Evolutionary conservation across 2,888 invertebrate genomes (phyloP), one percentile per base, ranked within the genome.

Genomic region (Baronia brevicornis): DNA sequence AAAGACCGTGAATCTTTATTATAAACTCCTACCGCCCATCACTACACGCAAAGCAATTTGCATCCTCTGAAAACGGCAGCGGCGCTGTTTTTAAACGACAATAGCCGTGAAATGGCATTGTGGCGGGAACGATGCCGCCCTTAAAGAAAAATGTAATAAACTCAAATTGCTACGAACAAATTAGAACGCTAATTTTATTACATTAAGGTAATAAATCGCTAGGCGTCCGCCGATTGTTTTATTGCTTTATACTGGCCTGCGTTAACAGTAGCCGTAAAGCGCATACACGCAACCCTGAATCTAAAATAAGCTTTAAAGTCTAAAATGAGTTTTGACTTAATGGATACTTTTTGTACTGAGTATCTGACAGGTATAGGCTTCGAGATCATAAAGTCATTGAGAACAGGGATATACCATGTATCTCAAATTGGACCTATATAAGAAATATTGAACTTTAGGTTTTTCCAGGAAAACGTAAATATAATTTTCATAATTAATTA

Each of bases 21-120:
- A 7, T 7, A 8, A 13, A 4, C 14, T 5, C 14, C 7, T 8
- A 24, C 3, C 7, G 6, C 24, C 12, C 35, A 26, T 30, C 35
- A 62, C 51, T 54, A 57, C 62, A 74, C 74, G 73, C 79, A 77
- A 80, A 78, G 75, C 70, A 77, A 82, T 79, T 78, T 77, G 74
- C 75, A 67, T 65, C 62, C 48, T 53, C 54, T 47, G 46, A 54
- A 57, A 58, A 51, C 51, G 50, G 44, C 51, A 51, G 43, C 42
- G 47, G 53, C 51, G 49, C 53, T 50, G 46, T 48, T 58, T 54
- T 54, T 40, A 30, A 40, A 43, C 44, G 46, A 69, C 68, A 70
- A 71, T 64, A 71, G 64, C 70, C 82, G 80, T 82, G 82, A 79
- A 82, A 79, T 78, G 65, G 67, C 60, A 51, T 51, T 61, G 54